These are phyloP conservation scores for Papilio dardanus DNA, from an alignment of 1,140 invertebrate species.

Conservation along the genomic window DNA sequence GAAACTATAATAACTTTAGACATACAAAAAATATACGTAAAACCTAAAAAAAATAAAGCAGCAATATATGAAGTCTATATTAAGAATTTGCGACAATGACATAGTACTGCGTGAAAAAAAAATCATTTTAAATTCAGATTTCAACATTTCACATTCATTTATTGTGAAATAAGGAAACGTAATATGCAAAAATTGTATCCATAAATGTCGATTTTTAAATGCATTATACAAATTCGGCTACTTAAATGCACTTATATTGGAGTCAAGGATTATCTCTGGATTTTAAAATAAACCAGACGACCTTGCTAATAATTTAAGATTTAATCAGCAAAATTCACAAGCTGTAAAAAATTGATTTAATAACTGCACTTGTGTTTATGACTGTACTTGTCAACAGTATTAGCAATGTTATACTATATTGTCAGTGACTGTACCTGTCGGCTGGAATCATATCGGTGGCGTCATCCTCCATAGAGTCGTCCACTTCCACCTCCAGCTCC, in stretches of 20 bases:
- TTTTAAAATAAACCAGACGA: background rate
- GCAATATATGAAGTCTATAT: too few relatives aligned
- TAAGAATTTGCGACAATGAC: too few relatives aligned
- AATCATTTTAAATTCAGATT: background rate
- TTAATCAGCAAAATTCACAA: background rate
- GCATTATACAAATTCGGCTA: background rate
- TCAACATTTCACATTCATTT: background rate
- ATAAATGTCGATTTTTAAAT: background rate
- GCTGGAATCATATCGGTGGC: slow-evolving; percentile 63
- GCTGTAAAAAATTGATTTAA: too few relatives aligned
- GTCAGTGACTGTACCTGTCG: slow-evolving; percentile 54
- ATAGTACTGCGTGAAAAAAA: background rate
- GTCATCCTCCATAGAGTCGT: slow-evolving; percentile 73
- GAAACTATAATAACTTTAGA: background rate
- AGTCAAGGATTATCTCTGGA: background rate
- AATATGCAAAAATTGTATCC: background rate
- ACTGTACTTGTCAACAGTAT: too few relatives aligned
- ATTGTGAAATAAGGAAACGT: background rate
- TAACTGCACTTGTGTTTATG: too few relatives aligned
- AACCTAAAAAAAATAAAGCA: background rate
- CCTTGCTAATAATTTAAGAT: background rate
- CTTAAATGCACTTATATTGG: background rate
- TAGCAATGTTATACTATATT: too few relatives aligned
- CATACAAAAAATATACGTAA: background rate
- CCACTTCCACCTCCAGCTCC: slow-evolving; percentile 71